Conservation (phyloP, 2,113 vertebrate genomes). For the Notarius quadriscutis region DNA sequence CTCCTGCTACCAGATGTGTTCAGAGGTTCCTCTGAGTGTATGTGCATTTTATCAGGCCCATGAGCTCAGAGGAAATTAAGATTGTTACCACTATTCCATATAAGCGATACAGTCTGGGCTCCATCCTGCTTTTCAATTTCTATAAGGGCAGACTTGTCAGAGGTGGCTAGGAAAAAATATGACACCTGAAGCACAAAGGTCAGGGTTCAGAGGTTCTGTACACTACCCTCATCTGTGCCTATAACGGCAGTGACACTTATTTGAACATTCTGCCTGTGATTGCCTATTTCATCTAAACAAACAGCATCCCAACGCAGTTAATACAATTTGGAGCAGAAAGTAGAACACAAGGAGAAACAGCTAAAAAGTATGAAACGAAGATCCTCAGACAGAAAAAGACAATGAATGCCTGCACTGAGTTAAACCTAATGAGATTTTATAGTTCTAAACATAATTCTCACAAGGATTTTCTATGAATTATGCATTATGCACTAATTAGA, state of each 20-base stretch:
- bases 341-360: background rate
- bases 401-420: background rate
- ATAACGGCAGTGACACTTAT: conserved; percentile 14
- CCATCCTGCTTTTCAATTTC: conserved; percentile 27
- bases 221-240: conserved; percentile 27
- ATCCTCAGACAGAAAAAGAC: background rate
- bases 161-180: conserved; percentile 19
- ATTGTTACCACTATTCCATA: conserved; percentile 44
- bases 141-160: conserved; percentile 18
- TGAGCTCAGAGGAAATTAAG: conserved; percentile 50
- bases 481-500: conserved; percentile 32
- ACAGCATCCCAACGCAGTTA: conserved; percentile 36
- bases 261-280: conserved; percentile 37
- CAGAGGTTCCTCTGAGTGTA: background rate
- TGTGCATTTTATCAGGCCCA: conserved; percentile 34
- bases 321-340: background rate
- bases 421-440: background rate
- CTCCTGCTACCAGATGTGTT: background rate
- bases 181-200: conserved; percentile 31
- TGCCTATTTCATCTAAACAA: conserved; percentile 41
- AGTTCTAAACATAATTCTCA: conserved; percentile 13
- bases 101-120: conserved; percentile 28
- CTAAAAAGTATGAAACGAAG: background rate
- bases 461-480: conserved; percentile 6
- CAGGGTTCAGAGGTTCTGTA: conserved; percentile 46